phyloP scores from a whole-genome alignment of 2,113 vertebrate species.

The Candoia aspera region DNA sequence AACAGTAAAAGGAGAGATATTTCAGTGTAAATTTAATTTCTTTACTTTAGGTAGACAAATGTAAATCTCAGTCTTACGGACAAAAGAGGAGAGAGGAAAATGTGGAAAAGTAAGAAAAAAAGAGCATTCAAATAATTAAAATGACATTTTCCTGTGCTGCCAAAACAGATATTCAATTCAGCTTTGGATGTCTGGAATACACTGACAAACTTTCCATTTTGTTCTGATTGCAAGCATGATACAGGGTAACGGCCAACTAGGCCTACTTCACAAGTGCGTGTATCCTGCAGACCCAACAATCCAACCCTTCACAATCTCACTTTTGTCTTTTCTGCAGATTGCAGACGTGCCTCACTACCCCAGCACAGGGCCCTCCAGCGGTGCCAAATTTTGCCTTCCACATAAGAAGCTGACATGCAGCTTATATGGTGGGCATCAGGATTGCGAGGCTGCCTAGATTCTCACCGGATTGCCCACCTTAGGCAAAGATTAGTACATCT shows the following conservation, averaged over 20 bases:
- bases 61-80: not conserved
- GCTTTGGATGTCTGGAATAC: not conserved
- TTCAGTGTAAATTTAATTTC: not conserved
- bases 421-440: not conserved
- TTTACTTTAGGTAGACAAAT: not conserved
- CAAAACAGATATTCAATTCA: not conserved
- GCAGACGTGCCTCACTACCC: too few species aligned
- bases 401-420: not conserved
- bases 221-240: not conserved
- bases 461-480: not conserved
- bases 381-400: not conserved
- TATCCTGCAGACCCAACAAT: not conserved
- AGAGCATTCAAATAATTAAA: not conserved
- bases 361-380: not conserved
- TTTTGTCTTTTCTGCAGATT: not conserved
- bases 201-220: not conserved
- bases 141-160: not conserved
- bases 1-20: not conserved
- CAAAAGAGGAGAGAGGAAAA: not conserved
- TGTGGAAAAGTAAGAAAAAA: not conserved
- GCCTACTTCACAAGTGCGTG: not conserved
- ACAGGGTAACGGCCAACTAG: not conserved
- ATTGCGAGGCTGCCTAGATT: not conserved
- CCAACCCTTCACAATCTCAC: not conserved
- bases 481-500: not conserved